These are phyloP conservation scores for Spisula solida DNA, from an alignment of 2,888 invertebrate species.

Conservation along the genomic window DNA sequence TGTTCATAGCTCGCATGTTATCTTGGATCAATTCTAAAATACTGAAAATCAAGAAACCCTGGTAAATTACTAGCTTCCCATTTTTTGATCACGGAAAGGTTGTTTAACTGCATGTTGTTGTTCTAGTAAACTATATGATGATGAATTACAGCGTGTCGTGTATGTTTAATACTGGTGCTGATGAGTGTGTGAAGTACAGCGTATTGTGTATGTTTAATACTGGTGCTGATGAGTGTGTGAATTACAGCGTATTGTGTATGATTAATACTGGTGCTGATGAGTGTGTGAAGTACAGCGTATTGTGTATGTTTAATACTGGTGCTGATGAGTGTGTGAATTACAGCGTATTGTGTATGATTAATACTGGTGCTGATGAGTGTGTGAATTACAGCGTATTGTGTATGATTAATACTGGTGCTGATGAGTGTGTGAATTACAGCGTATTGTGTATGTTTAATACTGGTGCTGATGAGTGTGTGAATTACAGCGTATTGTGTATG, in stretches of 20 bases:
- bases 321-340: too few relatives aligned
- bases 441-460: not conserved
- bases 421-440: not conserved
- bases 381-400: not conserved
- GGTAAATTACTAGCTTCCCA: not conserved
- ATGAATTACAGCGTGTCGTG: not conserved
- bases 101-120: not conserved
- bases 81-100: not conserved
- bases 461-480: too few relatives aligned
- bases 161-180: not conserved
- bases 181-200: not conserved
- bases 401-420: not conserved
- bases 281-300: not conserved
- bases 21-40: conserved; percentile 17
- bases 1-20: not conserved
- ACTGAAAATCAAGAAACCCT: not conserved
- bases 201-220: not conserved
- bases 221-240: too few relatives aligned
- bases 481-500: not conserved
- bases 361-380: conserved; percentile 8
- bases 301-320: not conserved
- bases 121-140: not conserved
- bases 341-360: not conserved
- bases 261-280: not conserved
- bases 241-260: not conserved